Evolutionary conservation across 2,113 vertebrate genomes (phyloP), one percentile per base, ranked within the genome.

Genomic region (Chionomys nivalis): DNA sequence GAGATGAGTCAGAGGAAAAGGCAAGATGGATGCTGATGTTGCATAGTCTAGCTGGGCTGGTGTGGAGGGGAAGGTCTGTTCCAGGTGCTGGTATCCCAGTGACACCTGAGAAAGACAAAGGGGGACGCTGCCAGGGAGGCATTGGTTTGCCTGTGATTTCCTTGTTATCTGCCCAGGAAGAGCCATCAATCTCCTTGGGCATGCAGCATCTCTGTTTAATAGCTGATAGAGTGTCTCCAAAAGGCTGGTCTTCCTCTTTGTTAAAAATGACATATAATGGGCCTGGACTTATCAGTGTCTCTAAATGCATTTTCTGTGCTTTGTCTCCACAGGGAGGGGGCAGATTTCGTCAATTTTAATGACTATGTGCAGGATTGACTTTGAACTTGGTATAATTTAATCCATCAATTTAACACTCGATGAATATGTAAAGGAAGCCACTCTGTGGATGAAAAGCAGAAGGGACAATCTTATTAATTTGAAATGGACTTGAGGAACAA

Each of bases 241-340:
- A 99, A 99, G 98, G 98, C 94, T 99, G 98, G 98, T 99, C 99
- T 98, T 98, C 98, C 98, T 99, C 99, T 99, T 99, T 99, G 99
- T 99, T 99, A 99, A 99, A 99, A 99, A 99, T 99, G 99, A 99
- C 99, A 99, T 99, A 99, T 99, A 99, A 99, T 99, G 98, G 99
- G 99, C 98, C 98, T 98, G 98, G 99, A 98, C 99, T 99, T 99
- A 99, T 99, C 99, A 99, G 99, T 97, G 99, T 98, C 98, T 98
- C 99, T 99, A 99, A 99, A 99, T 99, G 99, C 98, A 98, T 99
- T 99, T 99, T 98, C 98, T 98, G 98, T 94, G 98, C 98, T 99
- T 98, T 97, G 98, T 98, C 98, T 98, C 98, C 98, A 97, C 98
- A 97, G 98, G 98, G 98, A 98, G 98, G 98, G 39, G 83, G 63